Percentiles rank a stretch among this genome's conserved stretches.
phyloP scores from a whole-genome alignment of 2,113 vertebrate species.

The human region DNA sequence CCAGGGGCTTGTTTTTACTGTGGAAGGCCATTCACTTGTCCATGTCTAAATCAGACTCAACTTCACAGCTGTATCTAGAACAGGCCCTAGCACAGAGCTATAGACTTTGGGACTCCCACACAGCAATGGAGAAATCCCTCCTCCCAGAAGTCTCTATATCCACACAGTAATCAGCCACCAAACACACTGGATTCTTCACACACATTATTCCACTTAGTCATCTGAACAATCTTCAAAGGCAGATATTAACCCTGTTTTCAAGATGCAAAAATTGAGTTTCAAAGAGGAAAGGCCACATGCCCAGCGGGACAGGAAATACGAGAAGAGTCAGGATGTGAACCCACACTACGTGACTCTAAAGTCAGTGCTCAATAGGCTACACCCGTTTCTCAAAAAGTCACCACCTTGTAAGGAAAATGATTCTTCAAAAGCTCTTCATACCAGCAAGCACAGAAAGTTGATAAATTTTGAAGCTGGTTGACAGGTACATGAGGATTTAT shows the following conservation, averaged over 20 bases:
- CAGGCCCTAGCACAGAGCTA: background rate
- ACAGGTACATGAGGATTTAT: background rate
- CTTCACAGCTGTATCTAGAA: background rate
- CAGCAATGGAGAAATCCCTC: background rate
- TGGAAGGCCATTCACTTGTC: background rate
- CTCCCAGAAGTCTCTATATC: background rate
- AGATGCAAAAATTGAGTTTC: background rate
- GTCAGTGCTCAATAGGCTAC: background rate
- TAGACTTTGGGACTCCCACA: background rate
- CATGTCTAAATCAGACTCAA: background rate
- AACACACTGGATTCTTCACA: background rate
- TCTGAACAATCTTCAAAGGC: background rate
- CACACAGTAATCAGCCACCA: background rate
- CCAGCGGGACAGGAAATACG: background rate
- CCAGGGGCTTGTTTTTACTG: background rate
- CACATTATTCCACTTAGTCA: background rate
- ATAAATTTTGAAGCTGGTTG: background rate
- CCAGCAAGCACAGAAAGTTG: background rate
- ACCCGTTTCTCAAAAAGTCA: background rate
- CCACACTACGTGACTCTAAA: background rate
- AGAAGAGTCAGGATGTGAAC: background rate
- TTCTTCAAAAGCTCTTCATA: background rate
- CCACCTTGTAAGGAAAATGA: background rate
- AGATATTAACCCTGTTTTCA: background rate
- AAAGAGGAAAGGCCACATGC: background rate